These are phyloP conservation scores for Epiblema foenella DNA, from an alignment of 2,888 invertebrate species.

Conservation along the genomic window DNA sequence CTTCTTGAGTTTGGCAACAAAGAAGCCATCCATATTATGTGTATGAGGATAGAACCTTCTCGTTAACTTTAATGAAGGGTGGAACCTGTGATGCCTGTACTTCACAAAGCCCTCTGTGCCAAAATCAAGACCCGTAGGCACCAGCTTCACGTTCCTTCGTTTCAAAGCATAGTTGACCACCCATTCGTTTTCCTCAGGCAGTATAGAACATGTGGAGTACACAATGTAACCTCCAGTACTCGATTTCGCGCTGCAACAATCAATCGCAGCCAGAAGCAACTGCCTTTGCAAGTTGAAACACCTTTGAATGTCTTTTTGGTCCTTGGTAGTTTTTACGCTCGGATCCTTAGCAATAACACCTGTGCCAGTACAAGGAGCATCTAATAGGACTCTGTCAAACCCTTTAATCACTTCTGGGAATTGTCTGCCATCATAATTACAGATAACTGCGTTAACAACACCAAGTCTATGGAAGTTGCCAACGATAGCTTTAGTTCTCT, in stretches of 20 bases:
- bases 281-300: conserved; percentile 97
- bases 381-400: conserved; percentile 97
- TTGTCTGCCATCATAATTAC: conserved; percentile 94
- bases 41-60: conserved; percentile 98
- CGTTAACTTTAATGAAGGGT: conserved; percentile 94
- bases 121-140: conserved; percentile 97
- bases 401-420: conserved; percentile 93
- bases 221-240: conserved; percentile 97
- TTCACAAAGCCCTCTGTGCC: conserved; percentile 97
- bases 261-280: conserved; percentile 97
- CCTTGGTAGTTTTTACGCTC: conserved; percentile 96
- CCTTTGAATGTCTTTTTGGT: conserved; percentile 94
- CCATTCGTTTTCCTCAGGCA: conserved; percentile 99
- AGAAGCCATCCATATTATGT: conserved; percentile 99
- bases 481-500: conserved; percentile 95
- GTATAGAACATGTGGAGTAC: conserved; percentile 99
- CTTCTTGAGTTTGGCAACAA: conserved; percentile 98
- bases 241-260: conserved; percentile 96
- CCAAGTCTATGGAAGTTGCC: conserved; percentile 99
- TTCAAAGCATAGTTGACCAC: conserved; percentile 98
- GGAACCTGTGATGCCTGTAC: conserved; percentile 93
- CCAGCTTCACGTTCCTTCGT: conserved; percentile 96
- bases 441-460: conserved; percentile 96
- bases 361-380: conserved; percentile 99
- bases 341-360: conserved; percentile 99